Base-by-base conservation (phyloP, 2,113 vertebrate genomes). In the Myiozetetes cayanensis region DNA sequence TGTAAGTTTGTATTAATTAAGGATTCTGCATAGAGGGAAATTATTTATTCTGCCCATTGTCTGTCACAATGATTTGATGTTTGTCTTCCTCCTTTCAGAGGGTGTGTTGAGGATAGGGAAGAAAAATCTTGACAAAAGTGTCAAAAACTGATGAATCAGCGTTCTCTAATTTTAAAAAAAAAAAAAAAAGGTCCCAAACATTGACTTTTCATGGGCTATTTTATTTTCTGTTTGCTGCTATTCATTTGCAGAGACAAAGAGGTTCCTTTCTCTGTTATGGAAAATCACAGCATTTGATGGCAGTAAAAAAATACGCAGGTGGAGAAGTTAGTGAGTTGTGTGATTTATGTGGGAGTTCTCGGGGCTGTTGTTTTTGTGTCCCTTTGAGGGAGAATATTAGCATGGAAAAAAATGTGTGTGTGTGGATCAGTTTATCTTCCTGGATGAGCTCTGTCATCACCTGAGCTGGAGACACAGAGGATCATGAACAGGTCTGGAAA, bases 281-380 rank as follows among this genome's bases (percentile, higher is more conserved):
- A 76, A 77, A 37, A 73, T 83, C 41, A 39, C 14, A 70, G 53
- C 28, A 50, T 83, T 70, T 62, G 76, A 61, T 17, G 39, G 52
- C 33, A 10, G 62, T 43, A 55, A 28, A 80, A 82, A 85, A 85
- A 85, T 28, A 73, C 0, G 18, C 85, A 83, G 75, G 58, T 94
- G 84, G 58, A 56, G 44, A 83, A 96, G 41, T 73, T 95, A 49
- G 4, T 41, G 82, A 80, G 66, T 56, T 72, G 49, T 85, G 66
- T 85, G 95, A 94, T 95, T 96, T 95, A 87, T 76, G 89, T 87
- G 30, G 81, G 87, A 65, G 84, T 82, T 89, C 66, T 81, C 2
- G 0, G 71, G 2, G 7, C 84, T 78, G 81, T 39, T 92, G 68
- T 91, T 90, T 82, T 39, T 37, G 49, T 49, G 73, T 56, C 73